Percentiles rank a stretch among this genome's conserved stretches.
These are phyloP conservation scores for Hylaeus anthracinus DNA, from an alignment of 1,140 invertebrate genomes.

Conservation along the genomic window DNA sequence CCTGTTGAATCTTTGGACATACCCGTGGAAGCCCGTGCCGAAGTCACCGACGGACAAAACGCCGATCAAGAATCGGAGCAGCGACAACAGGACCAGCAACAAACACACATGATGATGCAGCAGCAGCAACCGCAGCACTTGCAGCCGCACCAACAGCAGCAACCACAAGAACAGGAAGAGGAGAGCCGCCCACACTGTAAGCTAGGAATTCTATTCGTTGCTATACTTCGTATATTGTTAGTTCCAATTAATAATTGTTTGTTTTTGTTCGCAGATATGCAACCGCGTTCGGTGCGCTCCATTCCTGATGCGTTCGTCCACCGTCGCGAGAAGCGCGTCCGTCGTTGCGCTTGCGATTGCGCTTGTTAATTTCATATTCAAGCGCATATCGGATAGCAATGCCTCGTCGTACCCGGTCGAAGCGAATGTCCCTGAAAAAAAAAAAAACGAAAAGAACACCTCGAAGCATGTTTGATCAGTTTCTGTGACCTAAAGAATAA, in stretches of 20 bases:
- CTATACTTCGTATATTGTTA: no score
- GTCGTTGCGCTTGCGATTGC: constrained; percentile 84
- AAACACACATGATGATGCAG: constrained; percentile 66
- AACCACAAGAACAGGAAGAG: constrained; percentile 65
- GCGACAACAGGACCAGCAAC: constrained; percentile 69
- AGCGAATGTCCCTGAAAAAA: constrained; percentile 7
- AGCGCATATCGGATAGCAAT: not conserved
- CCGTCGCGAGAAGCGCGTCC: constrained; percentile 82
- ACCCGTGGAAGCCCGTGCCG: constrained; percentile 72
- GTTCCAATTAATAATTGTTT: not conserved
- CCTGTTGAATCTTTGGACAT: constrained; percentile 74
- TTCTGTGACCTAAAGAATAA: constrained; percentile 3
- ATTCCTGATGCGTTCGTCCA: constrained; percentile 78
- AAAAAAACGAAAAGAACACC: not conserved
- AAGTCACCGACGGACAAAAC: constrained; percentile 65
- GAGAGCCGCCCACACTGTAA: constrained; percentile 84
- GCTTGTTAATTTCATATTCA: constrained; percentile 76
- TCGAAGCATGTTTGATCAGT: constrained; percentile 19
- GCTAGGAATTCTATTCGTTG: constrained; percentile 48
- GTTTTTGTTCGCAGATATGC: constrained; percentile 81
- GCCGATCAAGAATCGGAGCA: constrained; percentile 75
- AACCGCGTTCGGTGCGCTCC: constrained; percentile 84
- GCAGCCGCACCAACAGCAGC: constrained; percentile 61
- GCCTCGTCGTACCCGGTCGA: constrained; percentile 5
- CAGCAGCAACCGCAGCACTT: constrained; percentile 58